These are phyloP conservation scores for Labeo calbasu DNA, from an alignment of 2,797 vertebrate species.

Conservation along the genomic window DNA sequence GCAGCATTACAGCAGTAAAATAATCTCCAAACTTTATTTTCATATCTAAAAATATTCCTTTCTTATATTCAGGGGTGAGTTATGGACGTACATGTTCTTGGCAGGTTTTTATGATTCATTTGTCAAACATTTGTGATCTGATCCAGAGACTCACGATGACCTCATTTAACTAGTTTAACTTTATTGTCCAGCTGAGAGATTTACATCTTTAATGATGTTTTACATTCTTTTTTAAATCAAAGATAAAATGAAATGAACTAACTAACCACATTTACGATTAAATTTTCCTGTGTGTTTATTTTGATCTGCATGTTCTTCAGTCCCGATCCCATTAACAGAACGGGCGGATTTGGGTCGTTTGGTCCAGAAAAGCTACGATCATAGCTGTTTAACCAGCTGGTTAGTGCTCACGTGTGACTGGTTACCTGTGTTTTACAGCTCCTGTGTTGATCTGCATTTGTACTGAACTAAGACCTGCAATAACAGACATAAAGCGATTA, in stretches of 20 bases:
- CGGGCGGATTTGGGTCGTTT: no score
- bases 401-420: not conserved
- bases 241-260: no score
- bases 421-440: conserved; percentile 26
- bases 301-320: not conserved
- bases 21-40: not conserved
- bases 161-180: not conserved
- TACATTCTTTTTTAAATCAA: no score
- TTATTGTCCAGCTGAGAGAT: not conserved
- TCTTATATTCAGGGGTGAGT: not conserved
- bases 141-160: not conserved
- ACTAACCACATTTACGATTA: no score
- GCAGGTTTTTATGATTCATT: not conserved
- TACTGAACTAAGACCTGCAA: conserved; percentile 2
- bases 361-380: not conserved
- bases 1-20: not conserved
- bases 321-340: not conserved
- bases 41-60: not conserved
- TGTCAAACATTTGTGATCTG: not conserved
- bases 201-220: not conserved
- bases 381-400: not conserved
- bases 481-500: conserved; percentile 5
- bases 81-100: not conserved
- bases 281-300: no score
- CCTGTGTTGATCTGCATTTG: conserved; percentile 3